These are phyloP conservation scores for Allobates femoralis DNA, from an alignment of 2,797 vertebrate species.

Conservation along the genomic window DNA sequence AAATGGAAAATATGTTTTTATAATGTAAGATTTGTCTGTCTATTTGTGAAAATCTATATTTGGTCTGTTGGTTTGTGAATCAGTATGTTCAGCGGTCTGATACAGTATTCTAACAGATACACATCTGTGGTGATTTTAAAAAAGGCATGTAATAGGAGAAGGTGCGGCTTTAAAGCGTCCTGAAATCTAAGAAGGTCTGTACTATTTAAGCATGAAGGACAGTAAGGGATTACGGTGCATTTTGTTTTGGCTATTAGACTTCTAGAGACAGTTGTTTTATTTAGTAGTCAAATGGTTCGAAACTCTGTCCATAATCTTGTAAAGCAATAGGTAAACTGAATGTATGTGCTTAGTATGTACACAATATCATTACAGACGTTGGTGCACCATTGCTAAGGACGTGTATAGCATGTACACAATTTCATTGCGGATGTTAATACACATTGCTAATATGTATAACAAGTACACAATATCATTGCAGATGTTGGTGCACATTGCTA, in stretches of 20 bases:
- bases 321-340: constrained; percentile 13
- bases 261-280: constrained; percentile 50
- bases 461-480: too few species aligned
- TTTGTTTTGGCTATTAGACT: constrained; percentile 72
- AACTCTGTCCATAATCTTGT: constrained; percentile 31
- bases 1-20: not conserved
- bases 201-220: constrained; percentile 74
- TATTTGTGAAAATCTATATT: constrained; percentile 34
- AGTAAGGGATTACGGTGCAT: constrained; percentile 72
- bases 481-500: too few species aligned
- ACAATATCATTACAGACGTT: not conserved
- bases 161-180: constrained; percentile 81
- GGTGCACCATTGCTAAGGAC: too few species aligned
- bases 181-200: constrained; percentile 77
- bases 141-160: constrained; percentile 81
- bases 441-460: too few species aligned
- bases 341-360: not conserved
- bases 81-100: constrained; percentile 71
- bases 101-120: constrained; percentile 69
- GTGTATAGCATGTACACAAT: too few species aligned
- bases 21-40: not conserved
- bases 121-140: constrained; percentile 79
- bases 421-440: too few species aligned
- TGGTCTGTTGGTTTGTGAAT: constrained; percentile 74
- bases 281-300: not conserved